These are phyloP conservation scores for Lepus oiostolus DNA, from an alignment of 2,797 vertebrate species.

Conservation along the genomic window DNA sequence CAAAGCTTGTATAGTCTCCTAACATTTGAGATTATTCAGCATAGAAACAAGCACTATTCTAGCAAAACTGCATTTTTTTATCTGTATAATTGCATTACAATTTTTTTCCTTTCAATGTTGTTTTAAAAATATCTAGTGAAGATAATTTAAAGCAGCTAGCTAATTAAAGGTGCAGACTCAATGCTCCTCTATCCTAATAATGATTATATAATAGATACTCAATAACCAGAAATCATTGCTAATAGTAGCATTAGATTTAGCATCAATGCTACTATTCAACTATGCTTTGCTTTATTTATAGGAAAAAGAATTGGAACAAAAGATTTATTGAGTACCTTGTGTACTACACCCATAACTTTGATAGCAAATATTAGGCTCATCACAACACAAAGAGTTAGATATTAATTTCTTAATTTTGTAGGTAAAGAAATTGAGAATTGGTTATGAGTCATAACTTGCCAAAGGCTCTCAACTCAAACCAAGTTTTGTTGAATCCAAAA, in stretches of 20 bases:
- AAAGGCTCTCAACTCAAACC: slow-evolving; percentile 28
- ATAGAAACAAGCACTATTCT: neutral
- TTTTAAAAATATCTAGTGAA: neutral
- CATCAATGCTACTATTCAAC: neutral
- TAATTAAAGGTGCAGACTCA: neutral
- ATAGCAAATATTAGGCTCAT: neutral
- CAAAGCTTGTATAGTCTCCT: neutral
- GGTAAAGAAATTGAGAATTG: neutral
- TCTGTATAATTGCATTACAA: neutral
- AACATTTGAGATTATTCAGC: slow-evolving; percentile 2
- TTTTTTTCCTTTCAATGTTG: neutral
- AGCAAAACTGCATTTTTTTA: slow-evolving; percentile 1
- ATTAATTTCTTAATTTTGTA: neutral
- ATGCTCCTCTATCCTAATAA: neutral
- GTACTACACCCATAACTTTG: neutral
- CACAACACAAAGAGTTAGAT: slow-evolving; percentile 49
- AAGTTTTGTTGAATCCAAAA: slow-evolving; percentile 34
- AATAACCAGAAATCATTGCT: neutral
- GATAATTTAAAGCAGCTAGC: neutral
- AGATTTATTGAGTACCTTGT: neutral
- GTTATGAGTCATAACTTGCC: slow-evolving; percentile 10
- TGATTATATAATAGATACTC: neutral
- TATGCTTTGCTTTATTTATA: slow-evolving; percentile 41
- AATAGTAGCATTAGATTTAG: neutral
- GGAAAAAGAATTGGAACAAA: neutral